These are phyloP conservation scores for Byasa hedistus DNA, from an alignment of 2,888 invertebrate genomes.

Conservation along the genomic window DNA sequence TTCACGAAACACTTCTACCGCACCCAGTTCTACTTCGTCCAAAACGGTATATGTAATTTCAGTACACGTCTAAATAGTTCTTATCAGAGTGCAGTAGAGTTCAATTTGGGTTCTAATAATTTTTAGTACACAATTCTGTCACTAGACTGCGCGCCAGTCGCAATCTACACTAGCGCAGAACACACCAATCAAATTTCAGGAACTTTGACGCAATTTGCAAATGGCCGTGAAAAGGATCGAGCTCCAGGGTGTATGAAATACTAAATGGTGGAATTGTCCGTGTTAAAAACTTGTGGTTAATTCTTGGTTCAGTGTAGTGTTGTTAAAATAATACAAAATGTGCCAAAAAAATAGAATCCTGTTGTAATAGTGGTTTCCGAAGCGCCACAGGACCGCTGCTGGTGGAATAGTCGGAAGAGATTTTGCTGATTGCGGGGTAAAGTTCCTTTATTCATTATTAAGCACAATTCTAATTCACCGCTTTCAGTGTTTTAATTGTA, in stretches of 20 bases:
- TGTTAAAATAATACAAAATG: constrained; percentile 71
- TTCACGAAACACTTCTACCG: constrained; percentile 71
- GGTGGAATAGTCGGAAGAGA: constrained; percentile 70
- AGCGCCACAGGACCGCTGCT: constrained; percentile 69
- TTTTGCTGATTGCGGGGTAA: constrained; percentile 78
- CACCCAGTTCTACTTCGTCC: constrained; percentile 59
- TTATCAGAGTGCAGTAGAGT: constrained; percentile 32
- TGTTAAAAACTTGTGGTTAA: constrained; percentile 70
- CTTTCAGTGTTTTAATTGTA: constrained; percentile 29
- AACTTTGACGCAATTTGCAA: constrained; percentile 81
- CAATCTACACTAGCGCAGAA: constrained; percentile 65
- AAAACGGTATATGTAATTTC: constrained; percentile 47
- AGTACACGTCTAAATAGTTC: constrained; percentile 30
- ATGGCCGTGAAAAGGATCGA: constrained; percentile 79
- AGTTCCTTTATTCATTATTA: constrained; percentile 55
- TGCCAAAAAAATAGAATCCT: constrained; percentile 78
- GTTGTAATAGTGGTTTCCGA: constrained; percentile 76
- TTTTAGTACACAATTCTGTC: constrained; percentile 44
- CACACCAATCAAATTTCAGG: constrained; percentile 70
- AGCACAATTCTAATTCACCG: constrained; percentile 42
- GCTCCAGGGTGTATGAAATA: constrained; percentile 74
- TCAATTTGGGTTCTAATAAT: constrained; percentile 37
- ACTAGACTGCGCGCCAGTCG: constrained; percentile 53
- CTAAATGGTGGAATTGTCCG: constrained; percentile 72
- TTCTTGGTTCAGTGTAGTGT: constrained; percentile 71